These are phyloP conservation scores for Xenopus petersii DNA, from an alignment of 2,797 vertebrate species.

Conservation along the genomic window DNA sequence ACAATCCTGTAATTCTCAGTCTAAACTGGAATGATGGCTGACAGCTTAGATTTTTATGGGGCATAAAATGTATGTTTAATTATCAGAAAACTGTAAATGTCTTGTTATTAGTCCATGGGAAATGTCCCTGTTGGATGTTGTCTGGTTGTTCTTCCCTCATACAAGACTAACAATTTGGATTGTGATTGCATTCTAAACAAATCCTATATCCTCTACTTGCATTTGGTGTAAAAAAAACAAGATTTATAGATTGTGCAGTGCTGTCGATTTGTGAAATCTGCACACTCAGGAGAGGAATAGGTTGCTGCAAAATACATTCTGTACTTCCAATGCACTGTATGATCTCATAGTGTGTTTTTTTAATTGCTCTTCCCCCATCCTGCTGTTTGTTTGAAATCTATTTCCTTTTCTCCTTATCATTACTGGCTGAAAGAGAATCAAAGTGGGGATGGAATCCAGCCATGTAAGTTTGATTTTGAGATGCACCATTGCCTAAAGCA, in stretches of 20 bases:
- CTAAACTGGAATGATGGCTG: conserved; percentile 31
- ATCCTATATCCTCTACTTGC: neutral
- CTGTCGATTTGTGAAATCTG: too few species aligned
- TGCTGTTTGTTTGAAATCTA: too few species aligned
- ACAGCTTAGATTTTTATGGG: conserved; percentile 22
- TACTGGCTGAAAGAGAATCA: neutral
- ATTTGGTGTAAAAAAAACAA: neutral
- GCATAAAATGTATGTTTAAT: conserved; percentile 29
- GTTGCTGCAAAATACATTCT: too few species aligned
- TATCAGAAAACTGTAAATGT: conserved; percentile 23
- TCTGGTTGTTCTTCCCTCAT: too few species aligned
- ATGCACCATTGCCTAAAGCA: conserved; percentile 6
- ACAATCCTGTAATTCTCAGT: conserved; percentile 31
- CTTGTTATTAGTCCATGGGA: neutral
- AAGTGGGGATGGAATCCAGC: neutral
- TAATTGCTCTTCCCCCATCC: too few species aligned
- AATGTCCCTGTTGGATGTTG: neutral
- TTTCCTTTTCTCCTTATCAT: too few species aligned
- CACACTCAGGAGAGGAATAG: too few species aligned
- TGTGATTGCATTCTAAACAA: neutral
- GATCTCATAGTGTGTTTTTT: too few species aligned
- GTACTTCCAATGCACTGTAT: too few species aligned
- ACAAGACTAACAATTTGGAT: neutral
- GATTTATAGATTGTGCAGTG: conserved; percentile 4
- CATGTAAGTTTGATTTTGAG: neutral